These are phyloP conservation scores for Zaprionus africanus DNA, from an alignment of 1,140 invertebrate genomes.

Conservation along the genomic window DNA sequence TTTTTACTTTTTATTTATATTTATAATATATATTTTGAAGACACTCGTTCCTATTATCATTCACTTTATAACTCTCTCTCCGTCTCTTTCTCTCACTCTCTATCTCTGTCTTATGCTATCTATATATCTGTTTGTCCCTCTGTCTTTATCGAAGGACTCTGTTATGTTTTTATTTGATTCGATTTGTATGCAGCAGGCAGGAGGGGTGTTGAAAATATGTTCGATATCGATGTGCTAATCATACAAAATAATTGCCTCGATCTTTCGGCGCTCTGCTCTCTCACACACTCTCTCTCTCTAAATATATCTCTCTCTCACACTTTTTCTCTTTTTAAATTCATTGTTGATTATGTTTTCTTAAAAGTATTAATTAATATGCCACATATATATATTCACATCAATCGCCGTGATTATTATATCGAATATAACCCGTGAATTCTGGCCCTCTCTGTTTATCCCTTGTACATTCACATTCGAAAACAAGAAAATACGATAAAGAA, in stretches of 20 bases:
- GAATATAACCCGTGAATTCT: constrained; percentile 29
- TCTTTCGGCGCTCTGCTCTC: constrained; percentile 24
- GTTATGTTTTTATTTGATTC: constrained; percentile 21
- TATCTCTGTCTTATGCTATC: constrained; percentile 19
- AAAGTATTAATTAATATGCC: background rate
- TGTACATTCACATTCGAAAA: constrained; percentile 41
- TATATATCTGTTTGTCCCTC: constrained; percentile 44
- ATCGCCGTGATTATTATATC: constrained; percentile 20
- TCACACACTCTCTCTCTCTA: constrained; percentile 6
- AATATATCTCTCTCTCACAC: constrained; percentile 18
- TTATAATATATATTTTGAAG: constrained; percentile 23
- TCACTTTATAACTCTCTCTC: constrained; percentile 31
- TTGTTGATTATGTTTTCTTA: constrained; percentile 23
- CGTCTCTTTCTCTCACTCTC: constrained; percentile 1
- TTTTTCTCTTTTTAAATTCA: constrained; percentile 43
- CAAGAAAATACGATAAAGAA: constrained; percentile 33
- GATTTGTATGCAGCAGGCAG: constrained; percentile 65
- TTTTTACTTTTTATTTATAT: constrained; percentile 53
- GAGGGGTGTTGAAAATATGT: constrained; percentile 82
- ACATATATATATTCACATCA: constrained; percentile 11
- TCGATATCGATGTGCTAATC: constrained; percentile 57
- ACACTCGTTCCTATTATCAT: constrained; percentile 63
- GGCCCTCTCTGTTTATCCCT: constrained; percentile 11
- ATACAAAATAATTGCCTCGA: constrained; percentile 36
- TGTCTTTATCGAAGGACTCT: constrained; percentile 43